phyloP scores from a whole-genome alignment of 2,113 vertebrate species.

The Podocnemis expansa region DNA sequence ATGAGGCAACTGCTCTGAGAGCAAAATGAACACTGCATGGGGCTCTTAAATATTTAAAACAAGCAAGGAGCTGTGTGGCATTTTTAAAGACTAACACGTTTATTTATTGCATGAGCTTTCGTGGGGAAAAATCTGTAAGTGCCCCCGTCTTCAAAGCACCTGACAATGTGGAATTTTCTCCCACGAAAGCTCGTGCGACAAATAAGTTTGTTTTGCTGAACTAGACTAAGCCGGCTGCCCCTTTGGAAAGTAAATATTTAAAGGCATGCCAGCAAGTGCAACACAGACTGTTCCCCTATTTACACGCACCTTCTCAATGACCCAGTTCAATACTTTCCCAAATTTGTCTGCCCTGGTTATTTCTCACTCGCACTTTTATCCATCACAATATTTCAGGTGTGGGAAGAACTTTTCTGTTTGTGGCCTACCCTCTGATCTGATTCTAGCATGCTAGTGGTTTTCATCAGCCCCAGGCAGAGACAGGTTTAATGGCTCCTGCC shows the following conservation, averaged over 20 bases:
- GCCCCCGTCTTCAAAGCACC: too few species aligned
- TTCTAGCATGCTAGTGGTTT: background rate
- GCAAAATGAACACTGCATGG: background rate
- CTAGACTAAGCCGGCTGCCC: too few species aligned
- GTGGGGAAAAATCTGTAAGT: too few species aligned
- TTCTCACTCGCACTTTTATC: background rate
- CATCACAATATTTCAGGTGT: background rate
- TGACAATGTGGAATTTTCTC: too few species aligned
- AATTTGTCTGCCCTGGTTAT: background rate
- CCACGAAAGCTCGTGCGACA: too few species aligned
- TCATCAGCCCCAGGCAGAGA: background rate
- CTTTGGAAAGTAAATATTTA: background rate
- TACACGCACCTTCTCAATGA: background rate
- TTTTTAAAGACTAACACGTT: too few species aligned
- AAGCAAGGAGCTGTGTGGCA: too few species aligned
- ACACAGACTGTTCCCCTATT: background rate
- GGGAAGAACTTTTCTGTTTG: background rate
- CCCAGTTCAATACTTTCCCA: background rate
- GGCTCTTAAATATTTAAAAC: background rate
- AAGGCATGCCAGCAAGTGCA: background rate
- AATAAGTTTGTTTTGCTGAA: too few species aligned
- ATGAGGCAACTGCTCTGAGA: background rate
- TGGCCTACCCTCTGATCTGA: background rate
- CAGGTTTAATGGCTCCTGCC: background rate
- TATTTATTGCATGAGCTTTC: too few species aligned